A percentile compares a stretch with the other conserved stretches of the same genome.
Conservation (phyloP, 1,140 invertebrate species). For the Ectropis grisescens region DNA sequence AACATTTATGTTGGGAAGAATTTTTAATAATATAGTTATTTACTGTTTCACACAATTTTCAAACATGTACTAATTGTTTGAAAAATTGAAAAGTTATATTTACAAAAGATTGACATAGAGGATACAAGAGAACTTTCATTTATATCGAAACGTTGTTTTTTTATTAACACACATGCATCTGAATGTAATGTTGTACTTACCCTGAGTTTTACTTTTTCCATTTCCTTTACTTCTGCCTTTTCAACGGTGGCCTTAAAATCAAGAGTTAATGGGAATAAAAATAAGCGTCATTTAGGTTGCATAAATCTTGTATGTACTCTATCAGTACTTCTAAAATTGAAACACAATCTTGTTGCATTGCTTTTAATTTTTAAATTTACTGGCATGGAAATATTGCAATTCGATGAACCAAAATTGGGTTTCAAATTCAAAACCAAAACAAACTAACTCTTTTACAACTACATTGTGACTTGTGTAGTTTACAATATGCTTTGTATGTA, state of each 20-base stretch:
- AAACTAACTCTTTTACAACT: too few species aligned
- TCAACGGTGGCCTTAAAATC: constrained; percentile 49
- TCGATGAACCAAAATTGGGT: too few species aligned
- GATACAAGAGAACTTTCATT: constrained; percentile 1
- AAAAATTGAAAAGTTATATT: constrained; percentile 20
- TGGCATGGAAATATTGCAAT: too few species aligned
- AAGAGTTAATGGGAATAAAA: constrained; percentile 31
- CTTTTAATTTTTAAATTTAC: too few species aligned
- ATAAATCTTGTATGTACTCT: too few species aligned
- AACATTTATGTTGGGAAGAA: too few species aligned
- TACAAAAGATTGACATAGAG: constrained; percentile 27
- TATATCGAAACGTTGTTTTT: neutral
- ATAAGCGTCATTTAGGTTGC: too few species aligned
- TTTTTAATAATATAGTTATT: constrained; percentile 25
- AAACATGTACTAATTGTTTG: constrained; percentile 14
- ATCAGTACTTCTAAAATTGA: too few species aligned
- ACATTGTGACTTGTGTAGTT: too few species aligned
- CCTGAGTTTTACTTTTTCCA: constrained; percentile 54
- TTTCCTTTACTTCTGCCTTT: constrained; percentile 35
- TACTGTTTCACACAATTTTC: constrained; percentile 22
- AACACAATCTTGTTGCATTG: too few species aligned
- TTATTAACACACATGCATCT: constrained; percentile 21
- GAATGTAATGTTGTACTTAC: constrained; percentile 30
- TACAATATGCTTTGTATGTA: too few species aligned
- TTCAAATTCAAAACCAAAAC: too few species aligned